A percentile compares a stretch with the other conserved stretches of the same genome.
These are phyloP conservation scores for Pollenia angustigena DNA, from an alignment of 2,888 invertebrate species.

Conservation along the genomic window DNA sequence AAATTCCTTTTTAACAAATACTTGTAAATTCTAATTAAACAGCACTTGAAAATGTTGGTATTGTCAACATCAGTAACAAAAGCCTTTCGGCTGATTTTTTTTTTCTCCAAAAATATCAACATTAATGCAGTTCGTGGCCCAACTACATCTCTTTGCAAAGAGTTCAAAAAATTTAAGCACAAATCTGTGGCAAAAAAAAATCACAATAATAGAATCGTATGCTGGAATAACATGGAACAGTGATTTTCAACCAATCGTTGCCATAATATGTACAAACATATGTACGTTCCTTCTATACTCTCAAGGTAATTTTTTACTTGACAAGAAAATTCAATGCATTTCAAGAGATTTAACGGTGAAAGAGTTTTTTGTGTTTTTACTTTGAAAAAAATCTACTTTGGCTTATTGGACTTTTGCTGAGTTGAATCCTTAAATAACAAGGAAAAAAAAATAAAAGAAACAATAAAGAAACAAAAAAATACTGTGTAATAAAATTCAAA, in stretches of 20 bases:
- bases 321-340: constrained; percentile 46
- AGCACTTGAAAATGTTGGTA: constrained; percentile 65
- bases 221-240: constrained; percentile 44
- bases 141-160: neutral
- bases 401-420: constrained; percentile 44
- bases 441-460: constrained; percentile 8
- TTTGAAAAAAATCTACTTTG: neutral
- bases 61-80: constrained; percentile 59
- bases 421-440: constrained; percentile 24
- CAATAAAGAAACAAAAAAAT: neutral
- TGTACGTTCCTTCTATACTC: neutral
- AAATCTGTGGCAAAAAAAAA: neutral
- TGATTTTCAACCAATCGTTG: constrained; percentile 32
- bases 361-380: constrained; percentile 2
- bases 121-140: constrained; percentile 41
- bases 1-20: constrained; percentile 62
- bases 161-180: neutral
- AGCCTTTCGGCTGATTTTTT: constrained; percentile 48
- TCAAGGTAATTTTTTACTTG: constrained; percentile 32
- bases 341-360: constrained; percentile 39
- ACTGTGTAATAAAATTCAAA: neutral
- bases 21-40: constrained; percentile 74
- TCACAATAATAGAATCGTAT: constrained; percentile 30
- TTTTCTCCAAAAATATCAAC: constrained; percentile 6
- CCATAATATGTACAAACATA: neutral